phyloP scores from a whole-genome alignment of 2,113 vertebrate genomes.

The Zosterops borbonicus region DNA sequence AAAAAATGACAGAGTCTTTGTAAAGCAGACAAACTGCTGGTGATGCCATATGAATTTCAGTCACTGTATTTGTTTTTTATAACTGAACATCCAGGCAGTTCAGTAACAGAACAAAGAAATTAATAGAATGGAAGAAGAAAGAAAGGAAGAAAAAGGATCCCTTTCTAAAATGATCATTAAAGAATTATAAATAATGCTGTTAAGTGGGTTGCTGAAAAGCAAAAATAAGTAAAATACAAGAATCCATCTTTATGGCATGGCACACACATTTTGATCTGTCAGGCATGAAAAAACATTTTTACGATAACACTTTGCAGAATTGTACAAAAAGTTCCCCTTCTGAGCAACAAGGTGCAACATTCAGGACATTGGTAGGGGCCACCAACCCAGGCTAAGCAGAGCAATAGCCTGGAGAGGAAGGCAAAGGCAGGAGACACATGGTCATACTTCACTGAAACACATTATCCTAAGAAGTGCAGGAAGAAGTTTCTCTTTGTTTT shows the following conservation, averaged over 20 bases:
- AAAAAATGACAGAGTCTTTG: background rate
- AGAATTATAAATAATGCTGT: background rate
- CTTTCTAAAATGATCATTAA: background rate
- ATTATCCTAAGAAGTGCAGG: background rate
- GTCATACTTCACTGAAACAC: background rate
- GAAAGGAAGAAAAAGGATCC: background rate
- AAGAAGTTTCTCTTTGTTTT: background rate
- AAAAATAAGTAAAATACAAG: background rate
- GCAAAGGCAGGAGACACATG: background rate
- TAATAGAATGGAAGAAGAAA: background rate
- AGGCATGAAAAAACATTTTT: background rate
- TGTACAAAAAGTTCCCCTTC: background rate
- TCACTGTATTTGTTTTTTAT: background rate
- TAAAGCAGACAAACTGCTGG: background rate
- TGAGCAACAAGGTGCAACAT: background rate
- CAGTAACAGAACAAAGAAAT: background rate
- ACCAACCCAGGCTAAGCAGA: background rate
- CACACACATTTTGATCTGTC: background rate
- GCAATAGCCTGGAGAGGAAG: background rate
- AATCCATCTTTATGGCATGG: background rate
- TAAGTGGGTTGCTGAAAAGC: background rate
- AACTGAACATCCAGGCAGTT: background rate
- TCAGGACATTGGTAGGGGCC: background rate
- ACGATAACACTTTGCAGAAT: background rate
- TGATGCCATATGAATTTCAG: background rate